Base-by-base conservation (phyloP, 2,797 vertebrate genomes). In the Melanotaenia nigrans region DNA sequence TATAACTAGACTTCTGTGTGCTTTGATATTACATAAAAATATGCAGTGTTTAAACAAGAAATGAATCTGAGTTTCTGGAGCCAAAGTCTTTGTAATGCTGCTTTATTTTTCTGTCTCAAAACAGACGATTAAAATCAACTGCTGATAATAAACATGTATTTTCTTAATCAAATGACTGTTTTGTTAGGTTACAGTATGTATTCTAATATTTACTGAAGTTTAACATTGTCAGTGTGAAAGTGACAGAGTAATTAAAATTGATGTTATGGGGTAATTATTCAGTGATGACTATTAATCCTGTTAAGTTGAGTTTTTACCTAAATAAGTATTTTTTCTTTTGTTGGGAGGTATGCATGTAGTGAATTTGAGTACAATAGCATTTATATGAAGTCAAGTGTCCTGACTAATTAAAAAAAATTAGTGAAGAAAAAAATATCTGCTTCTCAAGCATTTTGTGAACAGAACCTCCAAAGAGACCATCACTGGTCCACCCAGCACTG, bases 71-170 rank as follows among this genome's bases (percentile, higher is more conserved):
- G 61, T 76, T 66, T 58, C 13, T 12, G 38, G 49, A 55, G 28
- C n/a, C 59, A 65, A 67, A 53, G 0, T 49, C 18, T 73, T 68
- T 67, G 22, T 67, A 71, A 75, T 69, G 61, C 22, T 64, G 36
- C 20, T 71, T 68, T 64, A 77, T 79, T 82, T 74, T 80, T 73
- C 55, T 78, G 59, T 49, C 11, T 82, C 22, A 36, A 60, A 65
- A 35, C 42, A 16, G 22, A 61, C 35, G 5, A 33, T 30, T 55
- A 8, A 9, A 57, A 10, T 38, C 54, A 55, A n/a, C 68, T 49
- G 47, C 25, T 73, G 57, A 80, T 70, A 85, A 65, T 87, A 87
- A 91, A 89, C 51, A 45, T 63, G 64, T 84, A 82, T 85, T 88
- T 89, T 90, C 67, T 40, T 75, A 83, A 71, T 13, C 4, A 1